phyloP scores from a whole-genome alignment of 1,140 invertebrate species.

The Bradynema listronoti region DNA sequence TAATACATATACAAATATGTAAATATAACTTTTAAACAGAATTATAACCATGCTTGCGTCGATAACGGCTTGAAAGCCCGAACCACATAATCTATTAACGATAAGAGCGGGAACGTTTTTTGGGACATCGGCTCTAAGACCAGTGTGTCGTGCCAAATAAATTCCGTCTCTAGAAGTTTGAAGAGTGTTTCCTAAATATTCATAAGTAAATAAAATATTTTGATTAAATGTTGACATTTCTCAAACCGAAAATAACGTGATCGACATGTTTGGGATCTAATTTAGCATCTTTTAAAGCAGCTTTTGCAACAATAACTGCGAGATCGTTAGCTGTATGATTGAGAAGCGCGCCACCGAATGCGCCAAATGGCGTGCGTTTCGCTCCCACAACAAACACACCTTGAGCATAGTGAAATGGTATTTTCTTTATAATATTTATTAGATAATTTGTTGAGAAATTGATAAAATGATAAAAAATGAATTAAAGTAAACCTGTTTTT shows the following conservation, averaged over 20 bases:
- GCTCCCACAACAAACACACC: conserved; percentile 83
- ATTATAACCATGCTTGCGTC: no score
- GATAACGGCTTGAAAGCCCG: conserved; percentile 88
- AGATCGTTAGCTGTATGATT: conserved; percentile 76
- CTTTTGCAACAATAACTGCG: conserved; percentile 68
- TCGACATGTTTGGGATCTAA: conserved; percentile 67
- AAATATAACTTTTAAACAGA: no score
- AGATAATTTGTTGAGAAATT: no score
- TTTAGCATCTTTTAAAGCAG: conserved; percentile 73
- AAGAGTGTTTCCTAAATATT: conserved; percentile 58
- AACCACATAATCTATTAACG: conserved; percentile 69
- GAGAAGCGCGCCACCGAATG: conserved; percentile 84
- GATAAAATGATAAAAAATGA: no score
- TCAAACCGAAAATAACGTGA: conserved; percentile 69
- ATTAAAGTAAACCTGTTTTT: no score
- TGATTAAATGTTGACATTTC: no score
- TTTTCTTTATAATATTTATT: no score
- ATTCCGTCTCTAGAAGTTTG: conserved; percentile 75
- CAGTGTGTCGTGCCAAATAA: conserved; percentile 78
- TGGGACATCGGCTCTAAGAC: conserved; percentile 77
- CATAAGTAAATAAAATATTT: no score
- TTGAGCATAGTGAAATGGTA: no score
- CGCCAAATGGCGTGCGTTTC: conserved; percentile 96
- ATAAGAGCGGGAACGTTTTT: conserved; percentile 59
- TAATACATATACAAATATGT: no score